These are phyloP conservation scores for Meleagris gallopavo DNA, from an alignment of 2,113 vertebrate genomes.

Conservation along the genomic window DNA sequence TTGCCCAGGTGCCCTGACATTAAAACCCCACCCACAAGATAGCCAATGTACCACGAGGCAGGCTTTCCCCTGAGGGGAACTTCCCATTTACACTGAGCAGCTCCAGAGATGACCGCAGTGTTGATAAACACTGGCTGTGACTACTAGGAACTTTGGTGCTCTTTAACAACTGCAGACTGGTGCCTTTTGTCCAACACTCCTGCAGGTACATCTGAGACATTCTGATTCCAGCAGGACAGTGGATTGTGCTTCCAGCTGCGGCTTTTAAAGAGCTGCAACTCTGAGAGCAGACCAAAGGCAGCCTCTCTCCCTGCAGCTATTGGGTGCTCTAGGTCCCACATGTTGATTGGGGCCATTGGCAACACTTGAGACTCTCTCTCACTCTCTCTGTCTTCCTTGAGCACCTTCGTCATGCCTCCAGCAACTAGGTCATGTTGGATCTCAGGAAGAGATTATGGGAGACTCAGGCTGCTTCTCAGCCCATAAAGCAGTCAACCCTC, in stretches of 20 bases:
- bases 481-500: neutral
- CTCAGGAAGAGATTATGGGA: neutral
- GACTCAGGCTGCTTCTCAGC: neutral
- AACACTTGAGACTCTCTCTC: neutral
- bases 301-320: neutral
- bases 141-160: neutral
- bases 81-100: neutral
- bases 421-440: neutral
- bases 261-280: neutral
- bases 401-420: neutral
- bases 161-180: fast-evolving
- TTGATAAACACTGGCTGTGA: fast-evolving
- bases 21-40: neutral
- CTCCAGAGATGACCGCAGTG: fast-evolving
- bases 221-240: neutral
- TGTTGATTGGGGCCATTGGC: fast-evolving
- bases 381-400: neutral
- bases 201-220: fast-evolving
- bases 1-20: neutral
- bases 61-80: neutral
- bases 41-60: fast-evolving
- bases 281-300: neutral
- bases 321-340: fast-evolving
- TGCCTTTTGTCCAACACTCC: neutral
- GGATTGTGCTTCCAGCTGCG: neutral